Evolutionary conservation across 2,113 vertebrate genomes (phyloP).

Genomic region (Rhadina sibilatrix): DNA sequence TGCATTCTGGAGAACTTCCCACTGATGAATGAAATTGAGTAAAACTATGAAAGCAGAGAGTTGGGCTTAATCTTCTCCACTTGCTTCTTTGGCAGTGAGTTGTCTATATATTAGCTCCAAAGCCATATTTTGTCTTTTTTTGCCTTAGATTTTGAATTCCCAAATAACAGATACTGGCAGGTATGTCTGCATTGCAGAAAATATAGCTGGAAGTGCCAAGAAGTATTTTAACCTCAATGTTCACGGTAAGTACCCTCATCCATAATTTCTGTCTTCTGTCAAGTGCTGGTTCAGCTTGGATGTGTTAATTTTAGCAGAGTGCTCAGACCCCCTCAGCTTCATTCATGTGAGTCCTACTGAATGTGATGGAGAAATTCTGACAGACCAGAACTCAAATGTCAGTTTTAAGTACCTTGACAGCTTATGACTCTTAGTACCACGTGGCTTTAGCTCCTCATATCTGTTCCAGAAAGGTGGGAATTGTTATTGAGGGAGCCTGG

Average conservation of each 20-base stretch:
- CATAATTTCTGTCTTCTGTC: not conserved
- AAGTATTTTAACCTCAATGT: conserved; percentile 93
- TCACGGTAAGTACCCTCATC: conserved; percentile 78
- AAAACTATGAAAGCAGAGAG: not conserved
- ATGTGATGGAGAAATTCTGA: not conserved
- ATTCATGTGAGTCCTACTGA: not conserved
- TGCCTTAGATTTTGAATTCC: conserved; percentile 81
- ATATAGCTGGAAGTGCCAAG: conserved; percentile 87
- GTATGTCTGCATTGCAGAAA: conserved; percentile 87
- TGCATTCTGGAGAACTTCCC: not conserved
- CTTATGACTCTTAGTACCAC: accelerated
- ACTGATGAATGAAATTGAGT: not conserved
- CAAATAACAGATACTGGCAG: conserved; percentile 89
- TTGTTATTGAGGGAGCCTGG: not conserved
- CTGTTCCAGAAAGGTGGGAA: not conserved
- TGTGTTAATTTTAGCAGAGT: not conserved
- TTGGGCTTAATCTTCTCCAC: not conserved
- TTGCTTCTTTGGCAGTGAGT: not conserved
- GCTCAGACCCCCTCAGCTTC: not conserved
- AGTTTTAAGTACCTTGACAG: not conserved
- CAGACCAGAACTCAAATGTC: not conserved
- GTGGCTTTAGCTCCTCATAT: accelerated
- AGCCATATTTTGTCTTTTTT: conserved; percentile 2
- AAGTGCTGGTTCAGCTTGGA: not conserved
- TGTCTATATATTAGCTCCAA: not conserved